Percentiles rank a stretch among this genome's conserved stretches.
Conservation (phyloP, 2,113 vertebrate genomes). For the Gobio gobio region DNA sequence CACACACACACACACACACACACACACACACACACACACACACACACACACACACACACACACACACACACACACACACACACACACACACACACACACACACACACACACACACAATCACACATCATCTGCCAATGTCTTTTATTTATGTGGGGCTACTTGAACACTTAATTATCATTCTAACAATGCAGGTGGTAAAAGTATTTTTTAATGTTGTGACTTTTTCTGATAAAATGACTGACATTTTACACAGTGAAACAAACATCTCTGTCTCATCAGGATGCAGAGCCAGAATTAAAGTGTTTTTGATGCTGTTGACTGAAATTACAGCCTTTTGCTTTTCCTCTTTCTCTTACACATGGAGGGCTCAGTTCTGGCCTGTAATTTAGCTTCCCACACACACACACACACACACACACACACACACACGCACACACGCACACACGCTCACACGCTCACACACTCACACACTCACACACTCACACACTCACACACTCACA, state of each 20-base stretch:
- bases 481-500: background rate
- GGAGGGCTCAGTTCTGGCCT: conserved; percentile 42
- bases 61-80: conserved; percentile 21
- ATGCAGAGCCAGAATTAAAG: conserved; percentile 17
- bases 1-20: too few species aligned
- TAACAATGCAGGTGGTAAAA: background rate
- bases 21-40: too few species aligned
- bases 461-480: conserved; percentile 16
- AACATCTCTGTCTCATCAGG: conserved; percentile 20
- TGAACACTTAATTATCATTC: background rate
- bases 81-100: conserved; percentile 22
- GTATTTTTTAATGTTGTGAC: background rate
- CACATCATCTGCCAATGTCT: background rate
- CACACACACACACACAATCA: background rate
- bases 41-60: too few species aligned
- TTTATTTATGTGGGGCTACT: background rate
- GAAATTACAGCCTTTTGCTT: conserved; percentile 54
- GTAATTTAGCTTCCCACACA: conserved; percentile 51
- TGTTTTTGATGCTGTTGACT: conserved; percentile 33
- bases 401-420: background rate
- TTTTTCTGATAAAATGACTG: background rate
- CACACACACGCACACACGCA: conserved; percentile 38
- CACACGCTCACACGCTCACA: conserved; percentile 51
- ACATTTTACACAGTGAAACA: conserved; percentile 2
- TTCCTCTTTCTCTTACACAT: conserved; percentile 35